phyloP scores from a whole-genome alignment of 64 coral and sea anemone genomes.

The Montipora efflorescens region DNA sequence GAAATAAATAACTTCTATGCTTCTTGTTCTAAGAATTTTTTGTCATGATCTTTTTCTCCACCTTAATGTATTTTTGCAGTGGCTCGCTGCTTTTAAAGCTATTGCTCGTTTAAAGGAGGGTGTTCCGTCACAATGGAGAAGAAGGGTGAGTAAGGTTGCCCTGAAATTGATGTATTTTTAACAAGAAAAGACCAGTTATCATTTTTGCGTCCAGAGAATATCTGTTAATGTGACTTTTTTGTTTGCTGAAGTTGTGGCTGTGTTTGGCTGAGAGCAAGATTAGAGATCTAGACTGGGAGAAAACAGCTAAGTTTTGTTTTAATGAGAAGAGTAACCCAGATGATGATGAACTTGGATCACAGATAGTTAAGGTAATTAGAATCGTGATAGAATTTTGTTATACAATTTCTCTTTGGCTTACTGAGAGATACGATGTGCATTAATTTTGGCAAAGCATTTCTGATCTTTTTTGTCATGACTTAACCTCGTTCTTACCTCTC shows the following conservation, averaged over 20 bases:
- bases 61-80: conserved; percentile 61
- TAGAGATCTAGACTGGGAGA: conserved; percentile 92
- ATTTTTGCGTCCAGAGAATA: background rate
- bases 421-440: background rate
- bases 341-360: conserved; percentile 99
- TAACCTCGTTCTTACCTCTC: no score
- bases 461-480: no score
- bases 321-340: conserved; percentile 99
- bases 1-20: background rate
- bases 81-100: conserved; percentile 98
- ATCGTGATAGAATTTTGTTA: background rate
- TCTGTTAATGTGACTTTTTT: background rate
- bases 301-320: conserved; percentile 94
- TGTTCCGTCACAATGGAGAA: conserved; percentile 85
- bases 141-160: conserved; percentile 69
- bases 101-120: conserved; percentile 89
- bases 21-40: background rate
- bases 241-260: conserved; percentile 82
- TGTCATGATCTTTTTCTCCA: background rate
- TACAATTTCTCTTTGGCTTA: background rate
- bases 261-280: conserved; percentile 94
- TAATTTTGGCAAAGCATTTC: no score
- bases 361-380: conserved; percentile 91
- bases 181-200: background rate
- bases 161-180: background rate